These are phyloP conservation scores for Oncorhynchus gorbuscha DNA, from an alignment of 2,113 vertebrate species.

Conservation along the genomic window DNA sequence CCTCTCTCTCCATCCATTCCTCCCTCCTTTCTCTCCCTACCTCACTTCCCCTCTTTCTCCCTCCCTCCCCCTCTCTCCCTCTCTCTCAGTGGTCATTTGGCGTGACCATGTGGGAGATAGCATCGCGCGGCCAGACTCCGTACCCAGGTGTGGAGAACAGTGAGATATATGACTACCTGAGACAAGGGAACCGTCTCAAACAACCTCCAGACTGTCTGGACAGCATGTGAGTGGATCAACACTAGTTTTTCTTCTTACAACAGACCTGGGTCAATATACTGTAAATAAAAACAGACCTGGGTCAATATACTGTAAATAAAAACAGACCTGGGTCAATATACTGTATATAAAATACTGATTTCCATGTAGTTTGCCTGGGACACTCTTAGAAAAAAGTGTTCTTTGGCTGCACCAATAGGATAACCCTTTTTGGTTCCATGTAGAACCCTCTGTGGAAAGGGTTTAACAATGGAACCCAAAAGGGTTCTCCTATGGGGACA, in stretches of 20 bases:
- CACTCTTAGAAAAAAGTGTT: too few relatives aligned
- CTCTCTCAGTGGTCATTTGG: slow-evolving; percentile 87
- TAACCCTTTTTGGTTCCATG: too few relatives aligned
- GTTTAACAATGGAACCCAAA: too few relatives aligned
- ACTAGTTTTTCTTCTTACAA: background rate
- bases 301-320: too few relatives aligned
- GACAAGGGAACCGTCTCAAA: slow-evolving; percentile 89
- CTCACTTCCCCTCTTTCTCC: background rate
- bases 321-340: too few relatives aligned
- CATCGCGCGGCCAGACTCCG: slow-evolving; percentile 87
- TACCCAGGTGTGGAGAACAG: slow-evolving; percentile 93
- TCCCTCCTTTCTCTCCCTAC: background rate
- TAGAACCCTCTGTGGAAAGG: too few relatives aligned
- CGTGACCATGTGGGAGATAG: slow-evolving; percentile 95
- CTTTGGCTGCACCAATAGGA: too few relatives aligned
- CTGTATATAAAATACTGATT: too few relatives aligned
- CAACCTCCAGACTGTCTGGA: slow-evolving; percentile 91
- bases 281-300: too few relatives aligned
- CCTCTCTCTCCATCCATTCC: background rate
- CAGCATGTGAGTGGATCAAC: slow-evolving; percentile 77
- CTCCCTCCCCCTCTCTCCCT: background rate
- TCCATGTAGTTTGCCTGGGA: too few relatives aligned
- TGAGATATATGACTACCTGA: slow-evolving; percentile 91
- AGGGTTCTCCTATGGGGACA: too few relatives aligned
- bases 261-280: background rate